Percentiles rank a stretch among this genome's conserved stretches.
Conservation (phyloP, 1,140 invertebrate species). For the Bacillus rossius region DNA sequence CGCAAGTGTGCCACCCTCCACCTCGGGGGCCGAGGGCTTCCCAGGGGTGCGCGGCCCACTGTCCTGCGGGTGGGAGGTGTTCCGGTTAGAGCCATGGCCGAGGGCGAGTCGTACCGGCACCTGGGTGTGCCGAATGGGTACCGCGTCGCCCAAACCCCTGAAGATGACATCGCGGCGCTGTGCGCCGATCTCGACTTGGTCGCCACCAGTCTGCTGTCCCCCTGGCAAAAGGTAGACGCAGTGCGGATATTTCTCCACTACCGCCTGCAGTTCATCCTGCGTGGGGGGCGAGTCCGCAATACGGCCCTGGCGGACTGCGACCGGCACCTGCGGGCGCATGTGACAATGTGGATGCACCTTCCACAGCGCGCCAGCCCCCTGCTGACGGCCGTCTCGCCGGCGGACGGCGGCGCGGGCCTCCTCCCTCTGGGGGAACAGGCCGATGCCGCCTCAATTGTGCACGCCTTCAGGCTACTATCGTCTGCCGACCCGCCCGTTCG, state of each 20-base stretch:
- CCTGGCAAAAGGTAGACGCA: too few relatives aligned
- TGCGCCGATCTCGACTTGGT: too few relatives aligned
- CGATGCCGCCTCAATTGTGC: too few relatives aligned
- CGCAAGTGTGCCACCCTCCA: constrained; percentile 28
- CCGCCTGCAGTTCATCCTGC: constrained; percentile 29
- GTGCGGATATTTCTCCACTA: constrained; percentile 31
- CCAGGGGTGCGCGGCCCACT: too few relatives aligned
- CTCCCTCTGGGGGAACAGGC: too few relatives aligned
- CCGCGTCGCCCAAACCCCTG: constrained; percentile 22
- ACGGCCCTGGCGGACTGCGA: constrained; percentile 20
- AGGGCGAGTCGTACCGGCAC: constrained; percentile 26
- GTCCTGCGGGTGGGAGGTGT: too few relatives aligned
- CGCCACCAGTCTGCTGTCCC: not conserved
- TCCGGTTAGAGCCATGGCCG: constrained; percentile 8
- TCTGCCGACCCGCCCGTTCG: too few relatives aligned
- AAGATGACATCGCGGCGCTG: constrained; percentile 22
- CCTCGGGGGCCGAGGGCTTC: too few relatives aligned
- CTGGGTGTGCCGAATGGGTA: constrained; percentile 30
- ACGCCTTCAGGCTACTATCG: not conserved
- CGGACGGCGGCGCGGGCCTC: not conserved
- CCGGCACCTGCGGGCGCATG: constrained; percentile 19
- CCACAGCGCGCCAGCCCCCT: constrained; percentile 30
- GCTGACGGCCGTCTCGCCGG: constrained; percentile 20
- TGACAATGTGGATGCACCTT: constrained; percentile 29
- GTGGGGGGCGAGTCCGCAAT: constrained; percentile 24